A percentile compares a stretch with the other conserved stretches of the same genome.
phyloP scores from a whole-genome alignment of 2,113 vertebrate genomes.

The Tachysurus fulvidraco region DNA sequence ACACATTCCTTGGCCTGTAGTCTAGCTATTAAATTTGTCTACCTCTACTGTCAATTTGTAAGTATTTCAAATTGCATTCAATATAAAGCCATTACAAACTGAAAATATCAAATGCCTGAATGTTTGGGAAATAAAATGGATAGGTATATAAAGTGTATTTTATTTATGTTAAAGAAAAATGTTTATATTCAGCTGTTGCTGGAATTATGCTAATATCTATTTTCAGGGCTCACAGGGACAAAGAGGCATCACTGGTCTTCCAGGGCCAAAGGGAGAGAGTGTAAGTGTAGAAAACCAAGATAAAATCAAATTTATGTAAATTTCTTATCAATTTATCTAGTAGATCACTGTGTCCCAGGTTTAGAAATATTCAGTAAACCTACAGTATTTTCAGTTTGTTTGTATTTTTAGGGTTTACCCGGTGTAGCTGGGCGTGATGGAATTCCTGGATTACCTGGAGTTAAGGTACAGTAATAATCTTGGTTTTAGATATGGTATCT shows the following conservation, averaged over 20 bases:
- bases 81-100: not conserved
- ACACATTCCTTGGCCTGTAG: not conserved
- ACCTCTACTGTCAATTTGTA: not conserved
- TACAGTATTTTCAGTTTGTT: not conserved
- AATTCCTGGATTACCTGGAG: constrained; percentile 93
- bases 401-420: constrained; percentile 81
- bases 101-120: not conserved
- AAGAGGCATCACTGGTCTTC: constrained; percentile 90
- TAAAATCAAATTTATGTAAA: not conserved
- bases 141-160: not conserved
- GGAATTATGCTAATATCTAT: constrained; percentile 8
- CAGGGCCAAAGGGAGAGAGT: constrained; percentile 89
- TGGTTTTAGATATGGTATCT: not conserved
- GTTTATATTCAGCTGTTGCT: not conserved
- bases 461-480: constrained; percentile 78
- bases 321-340: no score
- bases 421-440: constrained; percentile 90
- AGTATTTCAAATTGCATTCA: not conserved
- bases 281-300: constrained; percentile 72
- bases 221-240: constrained; percentile 82
- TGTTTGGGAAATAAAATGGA: not conserved
- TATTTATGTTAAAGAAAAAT: not conserved
- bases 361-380: not conserved
- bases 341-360: not conserved
- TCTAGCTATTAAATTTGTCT: not conserved